phyloP scores from a whole-genome alignment of 2,797 vertebrate species.

The Fundulus diaphanus region DNA sequence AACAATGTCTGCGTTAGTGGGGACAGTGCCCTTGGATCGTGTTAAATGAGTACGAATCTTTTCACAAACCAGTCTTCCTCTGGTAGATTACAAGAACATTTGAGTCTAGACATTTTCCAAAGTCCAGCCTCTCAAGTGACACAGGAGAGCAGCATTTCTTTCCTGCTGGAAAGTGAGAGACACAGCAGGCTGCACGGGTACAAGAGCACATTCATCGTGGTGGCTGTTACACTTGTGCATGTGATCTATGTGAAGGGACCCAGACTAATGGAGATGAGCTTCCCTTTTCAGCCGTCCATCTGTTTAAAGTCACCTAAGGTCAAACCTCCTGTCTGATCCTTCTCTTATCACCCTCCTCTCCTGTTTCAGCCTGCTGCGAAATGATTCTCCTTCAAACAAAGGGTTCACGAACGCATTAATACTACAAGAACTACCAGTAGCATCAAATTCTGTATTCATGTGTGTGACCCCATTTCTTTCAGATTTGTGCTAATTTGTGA shows the following conservation, averaged over 20 bases:
- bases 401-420: too few relatives aligned
- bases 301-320: slow-evolving; percentile 40
- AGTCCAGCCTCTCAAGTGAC: slow-evolving; percentile 18
- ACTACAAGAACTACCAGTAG: too few relatives aligned
- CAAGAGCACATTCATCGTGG: neutral
- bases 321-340: slow-evolving; percentile 31
- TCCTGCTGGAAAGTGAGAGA: slow-evolving; percentile 42
- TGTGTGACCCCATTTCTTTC: too few relatives aligned
- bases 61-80: neutral
- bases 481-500: too few relatives aligned
- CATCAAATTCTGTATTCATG: too few relatives aligned
- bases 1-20: neutral
- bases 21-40: neutral
- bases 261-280: slow-evolving; percentile 1
- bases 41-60: neutral
- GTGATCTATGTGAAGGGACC: slow-evolving; percentile 58
- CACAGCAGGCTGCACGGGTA: neutral
- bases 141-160: slow-evolving; percentile 24
- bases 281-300: slow-evolving; percentile 50
- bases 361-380: slow-evolving; percentile 1
- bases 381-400: too few relatives aligned
- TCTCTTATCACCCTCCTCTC: slow-evolving; percentile 6
- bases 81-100: neutral
- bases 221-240: neutral
- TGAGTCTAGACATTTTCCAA: slow-evolving; percentile 9